A percentile compares a stretch with the other conserved stretches of the same genome.
These are phyloP conservation scores for Periphyllus acericola DNA, from an alignment of 2,888 invertebrate species.

Conservation along the genomic window DNA sequence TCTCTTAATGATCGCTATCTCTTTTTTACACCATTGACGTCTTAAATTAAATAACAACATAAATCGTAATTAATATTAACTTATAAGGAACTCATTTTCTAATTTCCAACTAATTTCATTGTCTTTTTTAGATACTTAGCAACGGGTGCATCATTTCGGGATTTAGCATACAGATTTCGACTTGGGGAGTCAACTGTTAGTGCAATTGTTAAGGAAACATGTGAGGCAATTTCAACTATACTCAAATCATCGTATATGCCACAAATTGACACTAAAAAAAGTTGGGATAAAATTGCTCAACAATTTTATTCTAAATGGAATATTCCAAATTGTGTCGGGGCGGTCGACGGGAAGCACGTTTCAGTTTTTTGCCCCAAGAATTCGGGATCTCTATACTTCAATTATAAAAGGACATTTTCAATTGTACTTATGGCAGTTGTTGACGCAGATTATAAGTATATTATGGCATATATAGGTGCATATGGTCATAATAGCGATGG, in stretches of 20 bases:
- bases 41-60: background rate
- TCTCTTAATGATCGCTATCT: slow-evolving; percentile 4
- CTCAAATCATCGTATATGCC: background rate
- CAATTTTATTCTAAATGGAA: slow-evolving; percentile 13
- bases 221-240: background rate
- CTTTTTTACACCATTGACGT: slow-evolving; percentile 1
- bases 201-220: background rate
- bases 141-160: slow-evolving; percentile 9
- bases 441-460: slow-evolving; percentile 8
- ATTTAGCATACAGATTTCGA: slow-evolving; percentile 12
- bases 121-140: slow-evolving; percentile 1
- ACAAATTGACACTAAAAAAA: slow-evolving; percentile 1
- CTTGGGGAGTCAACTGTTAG: slow-evolving; percentile 10
- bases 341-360: background rate
- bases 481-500: slow-evolving; percentile 2
- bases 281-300: background rate
- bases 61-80: background rate
- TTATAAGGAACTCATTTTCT: too few relatives aligned
- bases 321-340: slow-evolving; percentile 10
- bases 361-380: background rate
- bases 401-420: slow-evolving; percentile 13
- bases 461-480: slow-evolving; percentile 10
- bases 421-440: slow-evolving; percentile 11
- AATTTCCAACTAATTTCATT: background rate
- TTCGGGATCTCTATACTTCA: background rate